Conservation (phyloP, 2,797 vertebrate genomes). For the Rhynchonycteris naso region DNA sequence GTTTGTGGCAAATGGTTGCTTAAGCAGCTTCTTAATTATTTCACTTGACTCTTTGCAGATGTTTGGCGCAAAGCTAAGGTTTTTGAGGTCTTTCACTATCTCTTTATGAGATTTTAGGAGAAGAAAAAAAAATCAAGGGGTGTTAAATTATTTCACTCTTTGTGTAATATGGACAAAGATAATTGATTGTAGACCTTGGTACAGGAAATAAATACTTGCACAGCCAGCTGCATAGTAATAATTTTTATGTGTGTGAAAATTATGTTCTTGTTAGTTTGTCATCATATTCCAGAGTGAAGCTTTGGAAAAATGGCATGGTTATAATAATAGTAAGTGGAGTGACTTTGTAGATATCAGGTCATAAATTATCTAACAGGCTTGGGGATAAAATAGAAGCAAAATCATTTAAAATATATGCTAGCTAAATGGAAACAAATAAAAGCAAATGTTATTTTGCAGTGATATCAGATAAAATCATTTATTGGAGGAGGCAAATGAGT, state of each 20-base stretch:
- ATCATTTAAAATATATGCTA: slow-evolving; percentile 54
- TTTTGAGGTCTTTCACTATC: slow-evolving; percentile 62
- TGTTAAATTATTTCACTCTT: slow-evolving; percentile 72
- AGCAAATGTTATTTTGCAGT: slow-evolving; percentile 39
- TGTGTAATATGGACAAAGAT: slow-evolving; percentile 55
- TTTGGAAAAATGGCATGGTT: slow-evolving; percentile 60
- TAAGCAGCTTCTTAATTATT: slow-evolving; percentile 77
- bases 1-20: slow-evolving; percentile 76
- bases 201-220: slow-evolving; percentile 72
- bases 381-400: slow-evolving; percentile 62
- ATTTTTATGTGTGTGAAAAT: slow-evolving; percentile 78
- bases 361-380: slow-evolving; percentile 78
- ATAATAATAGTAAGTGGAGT: slow-evolving; percentile 76
- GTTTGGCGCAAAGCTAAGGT: slow-evolving; percentile 62
- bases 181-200: slow-evolving; percentile 69
- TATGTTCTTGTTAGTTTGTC: slow-evolving; percentile 72
- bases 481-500: slow-evolving; percentile 3
- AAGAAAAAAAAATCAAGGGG: slow-evolving; percentile 49
- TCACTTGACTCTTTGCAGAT: slow-evolving; percentile 67
- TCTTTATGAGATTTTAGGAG: slow-evolving; percentile 58
- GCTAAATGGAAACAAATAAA: slow-evolving; percentile 68
- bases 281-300: slow-evolving; percentile 60
- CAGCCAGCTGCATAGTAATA: slow-evolving; percentile 72
- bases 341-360: slow-evolving; percentile 46
- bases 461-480: not conserved